Evolutionary conservation across 30 jellyfish, hydroid and myxozoan genomes (phyloP).

Genomic region (Aurelia coerulea): DNA sequence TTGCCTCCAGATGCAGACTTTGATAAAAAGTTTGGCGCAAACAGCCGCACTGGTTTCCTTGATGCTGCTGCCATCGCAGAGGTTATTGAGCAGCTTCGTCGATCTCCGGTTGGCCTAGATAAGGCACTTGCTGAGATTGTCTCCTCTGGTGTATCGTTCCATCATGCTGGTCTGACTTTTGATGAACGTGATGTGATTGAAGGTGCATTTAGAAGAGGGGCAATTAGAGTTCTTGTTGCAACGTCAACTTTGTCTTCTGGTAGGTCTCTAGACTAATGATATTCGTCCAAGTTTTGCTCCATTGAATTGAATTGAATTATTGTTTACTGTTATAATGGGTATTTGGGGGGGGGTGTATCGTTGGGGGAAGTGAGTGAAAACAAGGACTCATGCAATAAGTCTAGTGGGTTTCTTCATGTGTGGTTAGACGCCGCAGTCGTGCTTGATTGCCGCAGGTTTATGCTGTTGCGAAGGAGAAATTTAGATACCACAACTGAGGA

Average conservation of each 20-base stretch:
- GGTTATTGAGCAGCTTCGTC: slow-evolving; percentile 85
- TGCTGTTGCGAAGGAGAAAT: too few species aligned
- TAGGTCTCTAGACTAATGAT: slow-evolving; percentile 4
- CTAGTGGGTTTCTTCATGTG: too few species aligned
- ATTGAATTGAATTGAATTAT: too few species aligned
- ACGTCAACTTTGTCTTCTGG: slow-evolving; percentile 97
- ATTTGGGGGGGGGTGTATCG: too few species aligned
- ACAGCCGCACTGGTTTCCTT: neutral
- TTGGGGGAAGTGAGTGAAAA: too few species aligned
- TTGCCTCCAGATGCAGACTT: neutral
- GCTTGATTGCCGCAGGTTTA: too few species aligned
- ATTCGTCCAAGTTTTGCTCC: too few species aligned
- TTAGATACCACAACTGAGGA: too few species aligned
- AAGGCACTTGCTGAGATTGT: slow-evolving; percentile 65
- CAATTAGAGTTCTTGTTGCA: slow-evolving; percentile 83
- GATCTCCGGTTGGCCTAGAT: slow-evolving; percentile 92
- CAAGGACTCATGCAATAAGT: too few species aligned
- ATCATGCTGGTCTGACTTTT: slow-evolving; percentile 95
- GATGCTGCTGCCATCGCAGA: slow-evolving; percentile 71
- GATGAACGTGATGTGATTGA: slow-evolving; percentile 96
- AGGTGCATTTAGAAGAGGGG: slow-evolving; percentile 93
- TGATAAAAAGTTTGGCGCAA: neutral
- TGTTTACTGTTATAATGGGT: too few species aligned
- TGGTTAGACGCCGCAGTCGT: too few species aligned
- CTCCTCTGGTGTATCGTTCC: slow-evolving; percentile 84